phyloP scores from a whole-genome alignment of 2,888 invertebrate genomes.

The Myopa tessellatipennis region DNA sequence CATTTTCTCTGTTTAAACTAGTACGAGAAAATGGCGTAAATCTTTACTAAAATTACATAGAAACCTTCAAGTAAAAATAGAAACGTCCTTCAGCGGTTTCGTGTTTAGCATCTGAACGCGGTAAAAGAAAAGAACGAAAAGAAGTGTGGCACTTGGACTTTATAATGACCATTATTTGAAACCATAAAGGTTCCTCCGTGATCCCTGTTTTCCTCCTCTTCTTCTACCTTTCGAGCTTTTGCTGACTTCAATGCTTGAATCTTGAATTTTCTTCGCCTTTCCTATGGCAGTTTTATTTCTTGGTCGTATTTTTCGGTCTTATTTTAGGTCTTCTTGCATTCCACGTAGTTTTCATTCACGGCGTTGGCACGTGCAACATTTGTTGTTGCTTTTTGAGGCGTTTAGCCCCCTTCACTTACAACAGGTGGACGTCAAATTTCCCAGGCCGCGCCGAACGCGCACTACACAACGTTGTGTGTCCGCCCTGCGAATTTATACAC shows the following conservation, averaged over 20 bases:
- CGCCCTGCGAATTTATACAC: too few relatives aligned
- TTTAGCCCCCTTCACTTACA: neutral
- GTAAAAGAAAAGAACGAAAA: too few relatives aligned
- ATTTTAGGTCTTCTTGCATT: neutral
- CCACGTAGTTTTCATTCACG: conserved; percentile 15
- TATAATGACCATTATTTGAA: conserved; percentile 1
- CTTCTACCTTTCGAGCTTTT: too few relatives aligned
- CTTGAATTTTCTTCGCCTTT: too few relatives aligned
- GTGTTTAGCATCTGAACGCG: too few relatives aligned
- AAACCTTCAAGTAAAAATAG: too few relatives aligned
- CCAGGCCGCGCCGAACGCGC: neutral
- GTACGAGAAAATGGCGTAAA: too few relatives aligned
- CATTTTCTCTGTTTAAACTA: too few relatives aligned
- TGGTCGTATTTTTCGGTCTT: neutral
- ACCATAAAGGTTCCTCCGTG: neutral
- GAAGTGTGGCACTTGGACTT: neutral
- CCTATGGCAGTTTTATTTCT: neutral
- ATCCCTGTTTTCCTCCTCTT: too few relatives aligned
- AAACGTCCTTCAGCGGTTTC: too few relatives aligned
- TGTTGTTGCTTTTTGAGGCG: neutral
- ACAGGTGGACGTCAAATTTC: conserved; percentile 26
- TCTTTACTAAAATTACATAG: too few relatives aligned
- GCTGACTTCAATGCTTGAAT: too few relatives aligned
- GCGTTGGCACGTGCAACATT: conserved; percentile 18
- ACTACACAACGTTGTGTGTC: neutral